A percentile compares a stretch with the other conserved stretches of the same genome.
These are phyloP conservation scores for Phorcus lineatus DNA, from an alignment of 2,888 invertebrate species.

Conservation along the genomic window DNA sequence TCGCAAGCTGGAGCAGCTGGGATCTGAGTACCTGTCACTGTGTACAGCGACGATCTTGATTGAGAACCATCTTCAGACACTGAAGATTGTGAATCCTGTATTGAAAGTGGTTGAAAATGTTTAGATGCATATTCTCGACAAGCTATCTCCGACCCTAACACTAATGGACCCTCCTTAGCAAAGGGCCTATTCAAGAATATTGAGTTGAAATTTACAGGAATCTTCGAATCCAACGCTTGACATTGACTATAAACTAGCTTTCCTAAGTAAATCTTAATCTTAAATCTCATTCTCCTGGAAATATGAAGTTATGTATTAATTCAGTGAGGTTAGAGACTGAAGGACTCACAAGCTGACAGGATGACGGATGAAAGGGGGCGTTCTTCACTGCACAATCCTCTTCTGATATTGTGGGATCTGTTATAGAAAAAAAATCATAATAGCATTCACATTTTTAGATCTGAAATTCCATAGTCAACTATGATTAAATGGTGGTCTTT, in stretches of 20 bases:
- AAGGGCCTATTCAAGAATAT: background rate
- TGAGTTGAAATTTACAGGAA: background rate
- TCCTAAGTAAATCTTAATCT: no score
- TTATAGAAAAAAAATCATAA: no score
- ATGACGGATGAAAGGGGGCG: slow-evolving; percentile 49
- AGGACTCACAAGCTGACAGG: slow-evolving; percentile 42
- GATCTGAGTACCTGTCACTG: slow-evolving; percentile 24
- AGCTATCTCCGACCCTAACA: background rate
- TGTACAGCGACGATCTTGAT: background rate
- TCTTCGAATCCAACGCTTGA: no score
- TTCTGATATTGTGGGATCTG: no score
- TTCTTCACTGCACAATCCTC: slow-evolving; percentile 40
- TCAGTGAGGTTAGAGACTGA: no score
- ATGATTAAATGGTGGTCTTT: no score
- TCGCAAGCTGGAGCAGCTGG: slow-evolving; percentile 29
- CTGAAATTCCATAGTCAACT: no score
- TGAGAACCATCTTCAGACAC: no score
- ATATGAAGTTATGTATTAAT: no score
- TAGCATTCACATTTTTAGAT: no score
- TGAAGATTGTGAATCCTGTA: background rate
- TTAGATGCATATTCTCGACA: background rate
- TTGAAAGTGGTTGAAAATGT: background rate
- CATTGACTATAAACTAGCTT: no score
- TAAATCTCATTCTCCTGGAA: no score
- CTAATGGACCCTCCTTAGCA: background rate